Base-by-base conservation (phyloP, 1,140 invertebrate species). In the Himalopsyche phryganea region DNA sequence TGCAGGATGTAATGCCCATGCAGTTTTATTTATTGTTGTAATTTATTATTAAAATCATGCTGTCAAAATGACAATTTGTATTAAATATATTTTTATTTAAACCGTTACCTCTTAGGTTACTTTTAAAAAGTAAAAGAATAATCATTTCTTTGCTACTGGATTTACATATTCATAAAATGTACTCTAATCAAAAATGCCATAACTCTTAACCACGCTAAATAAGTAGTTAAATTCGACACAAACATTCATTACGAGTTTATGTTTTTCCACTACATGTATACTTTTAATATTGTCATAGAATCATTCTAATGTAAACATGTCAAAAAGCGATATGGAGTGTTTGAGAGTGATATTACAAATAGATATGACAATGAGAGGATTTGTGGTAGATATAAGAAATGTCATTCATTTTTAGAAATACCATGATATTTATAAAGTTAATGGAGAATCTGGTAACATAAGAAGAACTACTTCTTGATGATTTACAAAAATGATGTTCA, bases 201-300 rank as follows among this genome's bases (percentile, higher is more conserved):
- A n/a, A 40, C 11, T 13, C 15, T 40, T 40, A 40, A 11, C 15
- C 38, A 40, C 38, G 3, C 5, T 40, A 15, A 40, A 40, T 40
- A 11, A 5, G 11, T 13, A 6, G n/a, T 40, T 40, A 13, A 40
- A 40, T 13, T 28, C 23, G 15, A 40, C 11, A 40, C 11, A 40
- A 40, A 40, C 15, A 40, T 13, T 40, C 11, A 40, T 11, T 40
- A 13, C n/a, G n/a, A 40, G 3, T 40, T 40, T 40, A 13, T 40
- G n/a, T 47, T 36, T 49, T 49, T 58, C 44, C 15, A 52, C 60
- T 59, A 58, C 33, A 50, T 62, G 61, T 63, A 59, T 59, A 63
- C 61, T 58, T 49, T 50, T 55, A 47, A 63, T 63, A 63, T 63
- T 63, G 61, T 63, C 61, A 55, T 59, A 19, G 53, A 45, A 50